phyloP scores from a whole-genome alignment of 2,797 vertebrate genomes.

The Sardinella longiceps region DNA sequence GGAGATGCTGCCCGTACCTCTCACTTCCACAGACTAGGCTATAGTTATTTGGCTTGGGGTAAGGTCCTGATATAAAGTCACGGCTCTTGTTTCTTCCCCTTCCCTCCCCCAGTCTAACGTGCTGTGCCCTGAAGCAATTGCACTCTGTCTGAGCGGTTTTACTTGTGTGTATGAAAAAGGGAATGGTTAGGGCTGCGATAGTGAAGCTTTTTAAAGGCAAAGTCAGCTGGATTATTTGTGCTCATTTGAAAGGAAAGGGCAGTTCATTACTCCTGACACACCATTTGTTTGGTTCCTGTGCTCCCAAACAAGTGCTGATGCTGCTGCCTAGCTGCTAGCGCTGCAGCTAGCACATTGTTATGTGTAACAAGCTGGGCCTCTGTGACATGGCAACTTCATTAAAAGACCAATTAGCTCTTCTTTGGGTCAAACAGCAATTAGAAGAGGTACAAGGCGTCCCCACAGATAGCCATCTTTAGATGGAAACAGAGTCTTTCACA shows the following conservation, averaged over 20 bases:
- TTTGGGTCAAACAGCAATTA: constrained; percentile 58
- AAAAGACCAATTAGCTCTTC: constrained; percentile 59
- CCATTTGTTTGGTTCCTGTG: constrained; percentile 72
- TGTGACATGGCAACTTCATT: constrained; percentile 57
- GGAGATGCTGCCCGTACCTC: constrained; percentile 22
- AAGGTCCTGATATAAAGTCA: constrained; percentile 47
- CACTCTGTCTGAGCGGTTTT: constrained; percentile 49
- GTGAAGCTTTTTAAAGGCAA: constrained; percentile 53
- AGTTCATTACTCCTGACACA: constrained; percentile 68
- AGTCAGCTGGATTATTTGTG: constrained; percentile 65
- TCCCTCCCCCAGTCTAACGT: constrained; percentile 35
- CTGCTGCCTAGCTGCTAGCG: constrained; percentile 58
- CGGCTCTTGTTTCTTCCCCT: constrained; percentile 45
- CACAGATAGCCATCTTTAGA: constrained; percentile 48
- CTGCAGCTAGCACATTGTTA: constrained; percentile 40
- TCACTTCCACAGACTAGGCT: constrained; percentile 25
- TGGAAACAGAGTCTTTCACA: constrained; percentile 27
- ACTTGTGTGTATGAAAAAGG: constrained; percentile 21
- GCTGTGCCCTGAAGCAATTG: constrained; percentile 48
- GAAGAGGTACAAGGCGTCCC: constrained; percentile 41
- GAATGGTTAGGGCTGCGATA: constrained; percentile 26
- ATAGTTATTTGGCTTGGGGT: constrained; percentile 48
- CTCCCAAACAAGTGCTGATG: constrained; percentile 68
- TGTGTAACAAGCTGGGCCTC: constrained; percentile 43
- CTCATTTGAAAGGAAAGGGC: constrained; percentile 59